A percentile compares a stretch with the other conserved stretches of the same genome.
These are phyloP conservation scores for Volucella bombylans DNA, from an alignment of 2,888 invertebrate species.

Conservation along the genomic window DNA sequence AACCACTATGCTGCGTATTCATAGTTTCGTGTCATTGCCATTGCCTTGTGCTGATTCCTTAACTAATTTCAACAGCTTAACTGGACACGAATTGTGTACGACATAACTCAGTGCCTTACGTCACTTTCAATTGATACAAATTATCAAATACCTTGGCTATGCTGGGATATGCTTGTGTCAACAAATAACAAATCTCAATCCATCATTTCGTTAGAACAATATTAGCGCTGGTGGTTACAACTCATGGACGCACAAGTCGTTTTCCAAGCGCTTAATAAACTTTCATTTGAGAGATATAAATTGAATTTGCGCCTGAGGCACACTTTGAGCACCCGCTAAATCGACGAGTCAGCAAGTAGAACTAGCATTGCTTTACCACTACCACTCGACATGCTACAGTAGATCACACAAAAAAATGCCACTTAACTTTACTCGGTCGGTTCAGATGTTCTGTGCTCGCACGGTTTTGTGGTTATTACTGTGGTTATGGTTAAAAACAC, in stretches of 20 bases:
- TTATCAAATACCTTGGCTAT: conserved; percentile 55
- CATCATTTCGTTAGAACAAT: conserved; percentile 61
- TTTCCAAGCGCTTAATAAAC: conserved; percentile 22
- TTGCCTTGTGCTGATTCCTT: conserved; percentile 41
- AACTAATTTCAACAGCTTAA: conserved; percentile 34
- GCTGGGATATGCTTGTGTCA: conserved; percentile 23
- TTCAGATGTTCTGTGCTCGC: conserved; percentile 15
- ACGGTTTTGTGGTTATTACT: no score
- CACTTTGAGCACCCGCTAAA: conserved; percentile 46
- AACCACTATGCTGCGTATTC: not conserved
- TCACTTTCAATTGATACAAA: conserved; percentile 47
- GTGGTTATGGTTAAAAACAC: no score
- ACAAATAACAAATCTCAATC: conserved; percentile 57
- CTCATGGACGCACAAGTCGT: conserved; percentile 19
- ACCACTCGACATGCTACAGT: conserved; percentile 44
- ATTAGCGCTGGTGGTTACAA: conserved; percentile 32
- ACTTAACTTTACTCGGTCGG: conserved; percentile 14
- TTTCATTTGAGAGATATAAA: conserved; percentile 29
- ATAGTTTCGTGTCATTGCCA: conserved; percentile 45
- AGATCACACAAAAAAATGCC: conserved; percentile 43
- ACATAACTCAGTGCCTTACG: conserved; percentile 20
- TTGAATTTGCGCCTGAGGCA: conserved; percentile 42
- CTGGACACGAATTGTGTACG: conserved; percentile 21
- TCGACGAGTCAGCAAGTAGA: conserved; percentile 17
- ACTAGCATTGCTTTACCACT: conserved; percentile 10